Percentiles rank a stretch among this genome's conserved stretches.
These are phyloP conservation scores for Spongilla lacustris DNA, from an alignment of 37 sponge, comb jelly and placozoan genomes.

Conservation along the genomic window DNA sequence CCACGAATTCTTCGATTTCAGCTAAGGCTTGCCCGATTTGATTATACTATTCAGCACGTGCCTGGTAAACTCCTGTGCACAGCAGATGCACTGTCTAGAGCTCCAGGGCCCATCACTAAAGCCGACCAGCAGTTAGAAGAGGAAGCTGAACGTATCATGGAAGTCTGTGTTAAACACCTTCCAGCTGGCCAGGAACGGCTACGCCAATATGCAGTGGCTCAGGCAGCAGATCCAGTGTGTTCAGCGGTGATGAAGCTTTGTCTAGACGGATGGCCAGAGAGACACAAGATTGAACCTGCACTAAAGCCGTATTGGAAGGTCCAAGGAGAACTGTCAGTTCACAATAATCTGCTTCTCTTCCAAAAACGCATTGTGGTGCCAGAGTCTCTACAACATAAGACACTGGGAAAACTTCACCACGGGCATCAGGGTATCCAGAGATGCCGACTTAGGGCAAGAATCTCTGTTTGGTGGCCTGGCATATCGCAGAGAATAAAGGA, in stretches of 20 bases:
- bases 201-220: neutral
- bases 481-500: constrained; percentile 14
- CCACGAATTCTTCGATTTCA: constrained; percentile 34
- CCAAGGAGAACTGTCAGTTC: constrained; percentile 3
- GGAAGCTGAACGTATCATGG: constrained; percentile 1
- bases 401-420: neutral
- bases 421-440: constrained; percentile 17
- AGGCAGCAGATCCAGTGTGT: constrained; percentile 3
- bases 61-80: constrained; percentile 17
- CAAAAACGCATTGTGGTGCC: constrained; percentile 13
- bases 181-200: neutral
- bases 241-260: neutral
- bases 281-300: neutral
- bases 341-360: neutral
- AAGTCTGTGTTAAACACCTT: neutral
- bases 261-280: constrained; percentile 3
- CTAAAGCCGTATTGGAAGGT: constrained; percentile 7
- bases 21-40: constrained; percentile 29
- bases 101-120: neutral
- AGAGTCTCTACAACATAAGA: neutral
- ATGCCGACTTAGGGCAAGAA: neutral
- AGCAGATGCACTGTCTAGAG: constrained; percentile 10
- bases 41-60: constrained; percentile 39
- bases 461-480: constrained; percentile 56
- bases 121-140: neutral